Percentiles rank a stretch among this genome's conserved stretches.
phyloP scores from a whole-genome alignment of 2,113 vertebrate genomes.

The Colius striatus region DNA sequence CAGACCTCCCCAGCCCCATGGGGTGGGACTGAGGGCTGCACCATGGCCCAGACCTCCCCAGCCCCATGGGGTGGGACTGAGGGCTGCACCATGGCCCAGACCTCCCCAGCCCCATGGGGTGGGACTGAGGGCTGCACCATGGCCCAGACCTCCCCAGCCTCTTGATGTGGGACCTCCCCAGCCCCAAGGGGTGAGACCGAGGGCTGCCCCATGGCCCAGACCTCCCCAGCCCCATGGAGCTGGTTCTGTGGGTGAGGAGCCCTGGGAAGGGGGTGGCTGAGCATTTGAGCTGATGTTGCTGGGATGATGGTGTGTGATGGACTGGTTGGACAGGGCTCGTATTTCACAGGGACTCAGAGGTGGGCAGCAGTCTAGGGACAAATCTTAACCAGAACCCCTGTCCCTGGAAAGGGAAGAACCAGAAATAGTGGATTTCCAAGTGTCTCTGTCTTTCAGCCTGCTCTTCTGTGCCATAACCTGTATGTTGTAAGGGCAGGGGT shows the following conservation, averaged over 20 bases:
- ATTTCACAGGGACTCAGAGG: neutral
- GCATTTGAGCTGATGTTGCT: rapidly evolving
- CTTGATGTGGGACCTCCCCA: neutral
- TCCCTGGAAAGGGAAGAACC: neutral
- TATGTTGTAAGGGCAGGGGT: conserved; percentile 21
- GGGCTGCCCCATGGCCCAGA: too few relatives aligned
- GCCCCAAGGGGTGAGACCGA: too few relatives aligned
- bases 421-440: neutral
- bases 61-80: too few relatives aligned
- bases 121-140: too few relatives aligned
- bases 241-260: neutral
- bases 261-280: neutral
- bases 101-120: neutral
- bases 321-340: neutral
- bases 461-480: conserved; percentile 52
- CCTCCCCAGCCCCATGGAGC: neutral
- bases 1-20: neutral
- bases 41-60: neutral
- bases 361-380: neutral
- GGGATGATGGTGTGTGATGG: neutral
- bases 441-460: conserved; percentile 44
- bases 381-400: neutral
- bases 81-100: too few relatives aligned
- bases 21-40: too few relatives aligned
- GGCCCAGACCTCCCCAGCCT: neutral